Evolutionary conservation across 2,888 invertebrate genomes (phyloP).

Genomic region (Hirudinaria manillensis): DNA sequence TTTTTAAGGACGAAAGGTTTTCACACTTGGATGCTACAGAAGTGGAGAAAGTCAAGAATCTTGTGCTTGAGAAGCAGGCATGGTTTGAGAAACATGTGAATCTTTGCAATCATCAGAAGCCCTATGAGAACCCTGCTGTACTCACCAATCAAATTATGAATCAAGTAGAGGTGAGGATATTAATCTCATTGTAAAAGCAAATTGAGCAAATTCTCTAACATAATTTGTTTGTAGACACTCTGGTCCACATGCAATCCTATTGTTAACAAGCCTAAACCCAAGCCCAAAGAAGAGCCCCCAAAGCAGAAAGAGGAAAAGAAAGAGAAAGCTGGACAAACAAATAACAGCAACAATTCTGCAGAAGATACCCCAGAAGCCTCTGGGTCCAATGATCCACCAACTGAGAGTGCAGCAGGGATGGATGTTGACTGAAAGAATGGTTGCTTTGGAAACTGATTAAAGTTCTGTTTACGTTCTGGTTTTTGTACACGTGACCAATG

Average conservation of each 20-base stretch:
- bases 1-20: slow-evolving; percentile 51
- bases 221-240: slow-evolving; percentile 46
- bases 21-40: slow-evolving; percentile 66
- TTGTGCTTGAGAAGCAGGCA: slow-evolving; percentile 64
- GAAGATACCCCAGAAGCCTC: neutral
- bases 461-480: too few relatives aligned
- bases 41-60: slow-evolving; percentile 69
- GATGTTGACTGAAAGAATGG: too few relatives aligned
- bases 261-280: slow-evolving; percentile 83
- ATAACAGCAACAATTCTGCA: slow-evolving; percentile 1
- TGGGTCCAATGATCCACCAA: too few relatives aligned
- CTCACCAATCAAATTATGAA: slow-evolving; percentile 72
- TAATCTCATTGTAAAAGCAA: neutral
- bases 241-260: slow-evolving; percentile 64
- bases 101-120: slow-evolving; percentile 63
- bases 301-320: slow-evolving; percentile 47
- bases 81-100: slow-evolving; percentile 77
- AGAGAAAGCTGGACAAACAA: slow-evolving; percentile 19
- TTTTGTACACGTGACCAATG: too few relatives aligned
- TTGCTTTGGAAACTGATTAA: too few relatives aligned
- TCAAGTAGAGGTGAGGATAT: slow-evolving; percentile 66
- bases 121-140: slow-evolving; percentile 67
- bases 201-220: neutral
- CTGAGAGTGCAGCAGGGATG: too few relatives aligned
- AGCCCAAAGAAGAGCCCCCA: slow-evolving; percentile 76